These are phyloP conservation scores for Aphaenogaster ashmeadi DNA, from an alignment of 1,140 invertebrate genomes.

Conservation along the genomic window DNA sequence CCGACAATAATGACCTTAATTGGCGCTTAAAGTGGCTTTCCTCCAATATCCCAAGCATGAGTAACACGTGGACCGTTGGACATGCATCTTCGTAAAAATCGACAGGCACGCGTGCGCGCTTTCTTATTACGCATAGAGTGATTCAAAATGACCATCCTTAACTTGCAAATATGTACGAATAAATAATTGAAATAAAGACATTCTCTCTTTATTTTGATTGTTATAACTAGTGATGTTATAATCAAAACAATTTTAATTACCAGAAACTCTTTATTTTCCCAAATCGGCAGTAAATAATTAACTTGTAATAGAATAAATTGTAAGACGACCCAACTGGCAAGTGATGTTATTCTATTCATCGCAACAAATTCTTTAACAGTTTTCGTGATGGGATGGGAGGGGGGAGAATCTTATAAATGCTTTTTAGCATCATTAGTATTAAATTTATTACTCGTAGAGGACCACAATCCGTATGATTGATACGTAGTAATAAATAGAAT, in stretches of 20 bases:
- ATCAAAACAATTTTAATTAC: not conserved
- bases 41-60: slow-evolving; percentile 48
- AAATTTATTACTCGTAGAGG: too few relatives aligned
- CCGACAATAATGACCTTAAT: slow-evolving; percentile 59
- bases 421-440: too few relatives aligned
- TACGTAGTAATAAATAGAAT: too few relatives aligned
- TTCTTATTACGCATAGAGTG: slow-evolving; percentile 8
- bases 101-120: slow-evolving; percentile 33
- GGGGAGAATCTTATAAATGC: too few relatives aligned
- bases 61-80: slow-evolving; percentile 35
- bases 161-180: not conserved
- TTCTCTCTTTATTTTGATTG: not conserved
- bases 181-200: not conserved
- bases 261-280: too few relatives aligned
- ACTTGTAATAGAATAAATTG: too few relatives aligned
- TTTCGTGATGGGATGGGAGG: too few relatives aligned
- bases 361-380: too few relatives aligned
- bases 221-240: not conserved
- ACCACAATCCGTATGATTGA: too few relatives aligned
- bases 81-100: slow-evolving; percentile 62
- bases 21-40: slow-evolving; percentile 60
- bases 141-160: not conserved
- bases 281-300: too few relatives aligned
- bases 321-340: too few relatives aligned
- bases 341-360: too few relatives aligned